A percentile compares a stretch with the other conserved stretches of the same genome.
These are phyloP conservation scores for Thamnophis elegans DNA, from an alignment of 2,797 vertebrate species.

Conservation along the genomic window DNA sequence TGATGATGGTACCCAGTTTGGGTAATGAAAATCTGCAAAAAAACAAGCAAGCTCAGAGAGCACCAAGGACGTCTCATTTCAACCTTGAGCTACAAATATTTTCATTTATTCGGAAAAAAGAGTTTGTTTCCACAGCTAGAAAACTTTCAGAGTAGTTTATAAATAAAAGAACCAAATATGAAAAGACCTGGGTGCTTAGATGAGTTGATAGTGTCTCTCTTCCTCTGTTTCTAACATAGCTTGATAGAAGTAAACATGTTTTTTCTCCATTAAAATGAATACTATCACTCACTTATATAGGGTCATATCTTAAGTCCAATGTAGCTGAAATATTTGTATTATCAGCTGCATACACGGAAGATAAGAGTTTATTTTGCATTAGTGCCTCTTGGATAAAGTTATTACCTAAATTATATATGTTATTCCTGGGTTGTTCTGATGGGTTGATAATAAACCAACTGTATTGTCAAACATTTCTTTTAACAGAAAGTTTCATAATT, in stretches of 20 bases:
- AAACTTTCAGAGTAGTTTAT: not conserved
- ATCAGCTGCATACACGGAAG: not conserved
- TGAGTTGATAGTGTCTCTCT: not conserved
- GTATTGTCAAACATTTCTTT: conserved; percentile 22
- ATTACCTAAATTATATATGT: not conserved
- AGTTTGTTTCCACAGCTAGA: not conserved
- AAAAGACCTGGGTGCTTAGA: not conserved
- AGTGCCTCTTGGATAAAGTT: not conserved
- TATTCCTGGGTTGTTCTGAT: not conserved
- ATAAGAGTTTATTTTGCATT: conserved; percentile 7
- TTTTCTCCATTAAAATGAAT: not conserved
- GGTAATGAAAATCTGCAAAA: not conserved
- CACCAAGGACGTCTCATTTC: not conserved
- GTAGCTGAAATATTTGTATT: not conserved
- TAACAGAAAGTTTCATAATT: conserved; percentile 14
- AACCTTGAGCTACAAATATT: not conserved
- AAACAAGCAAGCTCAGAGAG: not conserved
- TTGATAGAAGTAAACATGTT: not conserved
- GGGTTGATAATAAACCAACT: not conserved
- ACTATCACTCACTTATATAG: not conserved
- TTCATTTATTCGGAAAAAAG: not conserved
- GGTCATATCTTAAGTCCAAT: not conserved
- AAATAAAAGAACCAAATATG: not conserved
- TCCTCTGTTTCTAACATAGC: not conserved
- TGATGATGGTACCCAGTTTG: not conserved